Percentiles rank a stretch among this genome's conserved stretches.
Evolutionary conservation across 2,797 vertebrate genomes (phyloP).

Genomic region (Poecilia velifera): DNA sequence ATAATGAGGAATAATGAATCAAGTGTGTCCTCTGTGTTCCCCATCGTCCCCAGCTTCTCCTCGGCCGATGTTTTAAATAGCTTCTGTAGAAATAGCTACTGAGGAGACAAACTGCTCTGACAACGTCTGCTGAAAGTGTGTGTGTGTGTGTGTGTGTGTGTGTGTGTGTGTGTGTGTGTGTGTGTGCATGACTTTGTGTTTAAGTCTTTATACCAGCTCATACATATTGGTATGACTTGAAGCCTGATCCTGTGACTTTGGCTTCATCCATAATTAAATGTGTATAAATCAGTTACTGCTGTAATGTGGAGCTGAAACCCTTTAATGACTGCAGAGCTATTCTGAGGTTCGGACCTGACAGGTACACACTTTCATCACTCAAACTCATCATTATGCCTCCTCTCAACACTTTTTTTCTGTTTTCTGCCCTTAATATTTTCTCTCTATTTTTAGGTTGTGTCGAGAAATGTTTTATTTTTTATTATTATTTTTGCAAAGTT

Average conservation of each 20-base stretch:
- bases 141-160: neutral
- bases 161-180: neutral
- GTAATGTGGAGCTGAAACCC: slow-evolving; percentile 25
- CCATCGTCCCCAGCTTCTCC: slow-evolving; percentile 18
- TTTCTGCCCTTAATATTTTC: slow-evolving; percentile 13
- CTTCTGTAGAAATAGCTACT: slow-evolving; percentile 28
- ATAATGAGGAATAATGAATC: slow-evolving; percentile 30
- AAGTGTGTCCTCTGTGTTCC: slow-evolving; percentile 23
- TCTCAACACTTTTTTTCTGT: neutral
- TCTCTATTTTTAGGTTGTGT: slow-evolving; percentile 42
- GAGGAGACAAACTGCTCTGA: slow-evolving; percentile 32
- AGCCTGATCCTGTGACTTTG: slow-evolving; percentile 36
- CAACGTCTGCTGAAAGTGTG: neutral
- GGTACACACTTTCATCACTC: slow-evolving; percentile 55
- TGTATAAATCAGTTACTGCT: slow-evolving; percentile 45
- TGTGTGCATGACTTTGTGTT: neutral
- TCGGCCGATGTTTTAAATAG: slow-evolving; percentile 34
- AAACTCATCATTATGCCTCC: slow-evolving; percentile 27
- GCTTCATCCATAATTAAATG: slow-evolving; percentile 63
- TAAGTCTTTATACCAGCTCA: neutral
- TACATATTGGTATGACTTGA: slow-evolving; percentile 11
- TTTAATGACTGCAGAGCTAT: slow-evolving; percentile 55
- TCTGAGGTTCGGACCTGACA: slow-evolving; percentile 48
- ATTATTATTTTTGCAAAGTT: slow-evolving; percentile 3
- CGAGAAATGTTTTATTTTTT: neutral